These are phyloP conservation scores for Orientallactaga bullata DNA, from an alignment of 2,113 vertebrate genomes.

Conservation along the genomic window DNA sequence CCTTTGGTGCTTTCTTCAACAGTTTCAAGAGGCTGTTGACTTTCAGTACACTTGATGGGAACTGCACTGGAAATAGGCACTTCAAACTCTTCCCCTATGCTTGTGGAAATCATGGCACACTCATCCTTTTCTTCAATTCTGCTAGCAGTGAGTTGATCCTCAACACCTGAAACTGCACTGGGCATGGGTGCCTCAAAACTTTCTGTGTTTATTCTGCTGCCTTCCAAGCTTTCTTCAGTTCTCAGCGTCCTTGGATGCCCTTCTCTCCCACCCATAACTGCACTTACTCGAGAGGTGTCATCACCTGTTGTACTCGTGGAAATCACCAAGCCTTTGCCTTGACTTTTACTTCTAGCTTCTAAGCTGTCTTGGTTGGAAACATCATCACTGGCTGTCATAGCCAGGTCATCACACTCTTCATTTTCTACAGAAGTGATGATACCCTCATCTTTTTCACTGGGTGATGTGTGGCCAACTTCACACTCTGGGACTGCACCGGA, in stretches of 20 bases:
- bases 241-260: conserved; percentile 36
- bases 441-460: conserved; percentile 74
- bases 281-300: conserved; percentile 23
- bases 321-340: conserved; percentile 79
- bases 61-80: conserved; percentile 85
- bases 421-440: conserved; percentile 83
- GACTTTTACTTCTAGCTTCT: conserved; percentile 52
- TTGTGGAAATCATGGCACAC: conserved; percentile 88
- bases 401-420: conserved; percentile 74
- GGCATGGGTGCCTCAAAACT: conserved; percentile 87
- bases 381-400: conserved; percentile 58
- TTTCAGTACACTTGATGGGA: conserved; percentile 1
- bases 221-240: conserved; percentile 46
- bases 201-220: neutral
- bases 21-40: conserved; percentile 56
- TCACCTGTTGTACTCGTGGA: conserved; percentile 84
- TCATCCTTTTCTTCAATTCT: conserved; percentile 86
- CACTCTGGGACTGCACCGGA: conserved; percentile 31
- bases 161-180: conserved; percentile 84
- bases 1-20: conserved; percentile 65
- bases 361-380: neutral
- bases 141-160: conserved; percentile 33
- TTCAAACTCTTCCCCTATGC: conserved; percentile 86
- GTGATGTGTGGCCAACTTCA: neutral
- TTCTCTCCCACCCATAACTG: conserved; percentile 28